Conservation (phyloP, 2,113 vertebrate genomes). For the Rhabdornis inornatus region DNA sequence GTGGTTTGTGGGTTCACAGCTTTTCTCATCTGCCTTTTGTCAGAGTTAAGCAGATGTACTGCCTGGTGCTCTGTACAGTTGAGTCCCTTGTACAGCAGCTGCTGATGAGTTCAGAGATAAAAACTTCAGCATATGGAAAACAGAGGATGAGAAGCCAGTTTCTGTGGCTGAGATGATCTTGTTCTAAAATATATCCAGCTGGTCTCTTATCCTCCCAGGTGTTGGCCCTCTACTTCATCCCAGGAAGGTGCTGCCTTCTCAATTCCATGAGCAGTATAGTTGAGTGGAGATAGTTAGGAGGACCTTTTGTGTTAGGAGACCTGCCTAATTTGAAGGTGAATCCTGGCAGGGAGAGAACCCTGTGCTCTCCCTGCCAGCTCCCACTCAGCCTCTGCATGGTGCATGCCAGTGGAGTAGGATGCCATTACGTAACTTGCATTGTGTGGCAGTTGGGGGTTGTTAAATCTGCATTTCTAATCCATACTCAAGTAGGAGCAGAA, state of each 20-base stretch:
- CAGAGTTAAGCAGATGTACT: constrained; percentile 37
- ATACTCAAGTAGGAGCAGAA: not conserved
- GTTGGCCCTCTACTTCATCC: not conserved
- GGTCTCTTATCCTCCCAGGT: not conserved
- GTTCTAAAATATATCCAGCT: not conserved
- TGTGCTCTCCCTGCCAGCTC: not conserved
- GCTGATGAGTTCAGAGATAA: not conserved
- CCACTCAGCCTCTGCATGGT: not conserved
- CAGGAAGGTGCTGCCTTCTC: not conserved
- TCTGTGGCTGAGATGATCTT: not conserved
- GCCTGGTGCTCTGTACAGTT: constrained; percentile 16
- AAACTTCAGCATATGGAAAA: constrained; percentile 26
- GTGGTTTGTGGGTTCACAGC: constrained; percentile 25
- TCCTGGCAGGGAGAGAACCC: not conserved
- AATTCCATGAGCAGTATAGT: not conserved
- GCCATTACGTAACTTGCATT: not conserved
- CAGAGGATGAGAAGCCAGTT: not conserved
- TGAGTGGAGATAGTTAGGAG: not conserved
- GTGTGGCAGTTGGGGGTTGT: not conserved
- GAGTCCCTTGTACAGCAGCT: constrained; percentile 6
- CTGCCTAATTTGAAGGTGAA: not conserved
- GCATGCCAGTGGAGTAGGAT: not conserved
- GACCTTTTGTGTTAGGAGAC: not conserved
- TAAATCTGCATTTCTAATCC: constrained; percentile 12
- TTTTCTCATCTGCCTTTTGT: constrained; percentile 53